A percentile compares a stretch with the other conserved stretches of the same genome.
Conservation (phyloP, 2,797 vertebrate genomes). For the Ctenopoma kingsleyae region DNA sequence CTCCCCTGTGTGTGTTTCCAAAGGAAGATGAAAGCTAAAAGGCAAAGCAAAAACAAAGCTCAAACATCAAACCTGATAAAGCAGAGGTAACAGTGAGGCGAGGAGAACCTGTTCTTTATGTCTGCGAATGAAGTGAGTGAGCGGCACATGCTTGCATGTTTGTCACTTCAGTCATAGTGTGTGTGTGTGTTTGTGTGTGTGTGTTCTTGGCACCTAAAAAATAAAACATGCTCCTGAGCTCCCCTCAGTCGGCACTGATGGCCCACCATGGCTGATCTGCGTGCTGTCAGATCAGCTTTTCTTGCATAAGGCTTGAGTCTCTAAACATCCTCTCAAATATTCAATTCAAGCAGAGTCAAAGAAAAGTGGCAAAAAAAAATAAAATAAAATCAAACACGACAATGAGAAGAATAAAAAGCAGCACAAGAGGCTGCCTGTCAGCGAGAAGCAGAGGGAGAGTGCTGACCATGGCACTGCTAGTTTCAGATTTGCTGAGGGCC, state of each 20-base stretch:
- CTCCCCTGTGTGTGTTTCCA: conserved; percentile 75
- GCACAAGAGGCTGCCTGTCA: conserved; percentile 60
- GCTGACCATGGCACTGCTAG: conserved; percentile 61
- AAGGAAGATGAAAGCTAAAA: conserved; percentile 83
- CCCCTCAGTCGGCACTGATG: conserved; percentile 68
- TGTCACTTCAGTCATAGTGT: conserved; percentile 41
- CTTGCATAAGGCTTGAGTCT: conserved; percentile 79
- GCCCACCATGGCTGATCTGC: conserved; percentile 53
- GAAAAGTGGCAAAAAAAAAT: conserved; percentile 47
- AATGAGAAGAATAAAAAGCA: conserved; percentile 58
- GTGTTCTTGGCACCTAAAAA: conserved; percentile 79
- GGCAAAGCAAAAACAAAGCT: conserved; percentile 70
- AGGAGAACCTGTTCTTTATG: conserved; percentile 53
- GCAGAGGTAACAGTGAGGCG: conserved; percentile 71
- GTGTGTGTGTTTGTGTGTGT: conserved; percentile 39
- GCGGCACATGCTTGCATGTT: conserved; percentile 48
- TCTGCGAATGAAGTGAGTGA: conserved; percentile 43
- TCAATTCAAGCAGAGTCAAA: conserved; percentile 53
- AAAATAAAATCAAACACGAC: conserved; percentile 56
- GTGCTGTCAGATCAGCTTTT: conserved; percentile 54
- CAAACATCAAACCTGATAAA: conserved; percentile 68
- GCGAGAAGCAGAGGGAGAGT: conserved; percentile 41
- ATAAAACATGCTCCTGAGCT: conserved; percentile 74
- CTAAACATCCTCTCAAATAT: conserved; percentile 52
- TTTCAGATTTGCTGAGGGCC: conserved; percentile 47